phyloP scores from a whole-genome alignment of 2,797 vertebrate species.

The Falco rusticolus region DNA sequence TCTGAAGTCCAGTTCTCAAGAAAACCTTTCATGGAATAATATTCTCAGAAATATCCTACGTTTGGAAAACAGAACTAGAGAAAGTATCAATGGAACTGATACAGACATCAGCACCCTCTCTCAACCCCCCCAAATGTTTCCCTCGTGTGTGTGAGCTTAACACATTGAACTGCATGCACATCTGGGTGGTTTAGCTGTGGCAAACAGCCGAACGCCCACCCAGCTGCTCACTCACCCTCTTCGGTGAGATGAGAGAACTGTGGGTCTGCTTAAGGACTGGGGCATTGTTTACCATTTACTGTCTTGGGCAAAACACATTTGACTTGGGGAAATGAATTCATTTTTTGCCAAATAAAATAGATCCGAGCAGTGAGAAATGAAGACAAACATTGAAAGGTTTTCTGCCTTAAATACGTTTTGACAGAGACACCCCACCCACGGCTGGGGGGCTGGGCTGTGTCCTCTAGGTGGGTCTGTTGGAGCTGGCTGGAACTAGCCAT shows the following conservation, averaged over 20 bases:
- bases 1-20: not conserved
- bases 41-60: not conserved
- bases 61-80: not conserved
- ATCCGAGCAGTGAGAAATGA: not conserved
- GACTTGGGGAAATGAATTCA: not conserved
- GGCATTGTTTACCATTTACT: not conserved
- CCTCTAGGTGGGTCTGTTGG: not conserved
- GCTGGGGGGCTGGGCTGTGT: not conserved
- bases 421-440: rapidly evolving
- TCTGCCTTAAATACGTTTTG: not conserved
- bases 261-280: not conserved
- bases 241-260: not conserved
- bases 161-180: not conserved
- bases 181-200: not conserved
- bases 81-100: not conserved
- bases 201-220: not conserved
- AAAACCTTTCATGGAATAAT: not conserved
- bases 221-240: not conserved
- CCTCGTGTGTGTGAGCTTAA: not conserved
- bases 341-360: not conserved
- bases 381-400: not conserved
- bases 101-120: not conserved
- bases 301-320: not conserved
- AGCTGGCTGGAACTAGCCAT: not conserved
- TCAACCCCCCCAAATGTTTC: not conserved